Evolutionary conservation across 2,113 vertebrate species (phyloP).

Genomic region (Leptocoma aspasia): DNA sequence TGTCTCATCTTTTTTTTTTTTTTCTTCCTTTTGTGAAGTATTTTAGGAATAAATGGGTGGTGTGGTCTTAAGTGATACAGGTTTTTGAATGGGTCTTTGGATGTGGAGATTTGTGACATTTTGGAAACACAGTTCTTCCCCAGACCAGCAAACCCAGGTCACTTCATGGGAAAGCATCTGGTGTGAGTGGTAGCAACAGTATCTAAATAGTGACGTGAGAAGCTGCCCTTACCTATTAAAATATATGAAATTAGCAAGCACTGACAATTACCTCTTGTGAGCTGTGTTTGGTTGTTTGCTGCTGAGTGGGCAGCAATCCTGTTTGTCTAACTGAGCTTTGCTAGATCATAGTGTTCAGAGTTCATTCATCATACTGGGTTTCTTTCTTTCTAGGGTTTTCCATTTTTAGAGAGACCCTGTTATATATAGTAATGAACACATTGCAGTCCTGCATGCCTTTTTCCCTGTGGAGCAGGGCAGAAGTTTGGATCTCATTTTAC

Average conservation of each 20-base stretch:
- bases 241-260: neutral
- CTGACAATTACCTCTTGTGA: neutral
- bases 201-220: neutral
- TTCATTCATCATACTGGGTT: neutral
- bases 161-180: neutral
- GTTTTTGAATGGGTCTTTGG: neutral
- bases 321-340: neutral
- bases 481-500: neutral
- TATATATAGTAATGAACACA: neutral
- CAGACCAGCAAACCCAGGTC: neutral
- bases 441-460: neutral
- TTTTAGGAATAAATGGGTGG: neutral
- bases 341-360: neutral
- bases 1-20: neutral
- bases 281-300: neutral
- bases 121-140: rapidly evolving
- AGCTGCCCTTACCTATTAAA: neutral
- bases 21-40: neutral
- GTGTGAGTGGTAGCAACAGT: neutral
- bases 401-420: neutral
- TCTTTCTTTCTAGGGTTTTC: slow-evolving; percentile 4
- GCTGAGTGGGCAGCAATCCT: neutral
- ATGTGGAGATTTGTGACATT: neutral
- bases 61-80: neutral
- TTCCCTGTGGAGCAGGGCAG: neutral